Conservation (phyloP, 2,797 vertebrate genomes). For the Streptopelia turtur region DNA sequence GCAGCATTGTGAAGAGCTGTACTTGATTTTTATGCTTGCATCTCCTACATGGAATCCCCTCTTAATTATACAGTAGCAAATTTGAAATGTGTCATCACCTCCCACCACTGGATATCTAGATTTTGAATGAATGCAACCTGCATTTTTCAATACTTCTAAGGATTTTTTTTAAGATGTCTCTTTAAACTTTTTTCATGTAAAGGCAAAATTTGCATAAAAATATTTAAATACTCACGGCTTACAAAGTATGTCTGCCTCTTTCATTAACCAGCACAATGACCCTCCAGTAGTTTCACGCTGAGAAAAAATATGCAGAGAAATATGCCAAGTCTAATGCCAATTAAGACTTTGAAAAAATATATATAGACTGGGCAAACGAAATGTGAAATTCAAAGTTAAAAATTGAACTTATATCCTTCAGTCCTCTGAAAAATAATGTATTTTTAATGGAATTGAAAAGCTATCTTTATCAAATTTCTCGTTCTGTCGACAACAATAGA, state of each 20-base stretch:
- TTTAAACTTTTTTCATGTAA: not conserved
- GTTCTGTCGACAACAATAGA: slow-evolving; percentile 32
- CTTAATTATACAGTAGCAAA: slow-evolving; percentile 30
- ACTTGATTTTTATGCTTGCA: not conserved
- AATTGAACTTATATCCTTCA: not conserved
- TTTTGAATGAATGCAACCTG: slow-evolving; percentile 47
- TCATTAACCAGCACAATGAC: slow-evolving; percentile 25
- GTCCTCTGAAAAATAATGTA: slow-evolving; percentile 7
- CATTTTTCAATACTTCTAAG: not conserved
- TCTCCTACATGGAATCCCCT: slow-evolving; percentile 41
- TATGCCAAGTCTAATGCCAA: not conserved
- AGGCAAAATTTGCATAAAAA: slow-evolving; percentile 1
- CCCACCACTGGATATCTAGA: slow-evolving; percentile 26
- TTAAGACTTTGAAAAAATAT: not conserved
- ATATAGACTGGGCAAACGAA: not conserved
- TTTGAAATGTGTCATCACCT: slow-evolving; percentile 43
- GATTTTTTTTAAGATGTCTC: not conserved
- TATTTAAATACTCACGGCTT: slow-evolving; percentile 10
- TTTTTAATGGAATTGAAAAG: slow-evolving; percentile 30
- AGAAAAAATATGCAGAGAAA: slow-evolving; percentile 31
- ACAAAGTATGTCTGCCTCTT: not conserved
- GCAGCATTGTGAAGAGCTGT: not conserved
- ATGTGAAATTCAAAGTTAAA: slow-evolving; percentile 29
- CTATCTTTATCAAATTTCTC: slow-evolving; percentile 28
- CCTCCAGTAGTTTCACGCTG: not conserved